phyloP scores from a whole-genome alignment of 1,140 invertebrate genomes.

The Pseudomyrmex concolor region DNA sequence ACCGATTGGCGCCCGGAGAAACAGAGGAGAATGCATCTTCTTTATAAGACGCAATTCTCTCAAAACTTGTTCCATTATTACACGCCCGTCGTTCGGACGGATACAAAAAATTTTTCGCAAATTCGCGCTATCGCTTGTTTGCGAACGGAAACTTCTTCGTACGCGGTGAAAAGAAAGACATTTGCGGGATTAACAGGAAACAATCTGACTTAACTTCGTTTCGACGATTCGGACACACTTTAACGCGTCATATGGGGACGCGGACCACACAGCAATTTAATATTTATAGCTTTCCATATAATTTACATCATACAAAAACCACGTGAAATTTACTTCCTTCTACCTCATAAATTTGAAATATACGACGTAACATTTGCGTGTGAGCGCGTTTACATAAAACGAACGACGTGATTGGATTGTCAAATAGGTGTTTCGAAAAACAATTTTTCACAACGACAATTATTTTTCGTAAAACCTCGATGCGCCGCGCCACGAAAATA shows the following conservation, averaged over 20 bases:
- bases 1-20: constrained; percentile 23
- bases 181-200: neutral
- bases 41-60: constrained; percentile 50
- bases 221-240: neutral
- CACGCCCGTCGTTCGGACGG: neutral
- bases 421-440: neutral
- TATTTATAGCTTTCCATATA: neutral
- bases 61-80: constrained; percentile 42
- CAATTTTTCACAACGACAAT: no score
- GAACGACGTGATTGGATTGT: no score
- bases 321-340: no score
- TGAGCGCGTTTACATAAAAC: no score
- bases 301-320: no score
- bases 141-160: neutral
- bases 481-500: no score
- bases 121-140: constrained; percentile 31
- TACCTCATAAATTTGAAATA: no score
- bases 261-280: neutral
- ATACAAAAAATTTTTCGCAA: constrained; percentile 21
- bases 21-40: constrained; percentile 7
- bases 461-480: no score
- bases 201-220: neutral
- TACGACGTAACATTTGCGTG: no score
- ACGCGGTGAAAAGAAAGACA: neutral
- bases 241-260: no score